Evolutionary conservation across 2,797 vertebrate genomes (phyloP).

Genomic region (Mormyrus proboscirostris): DNA sequence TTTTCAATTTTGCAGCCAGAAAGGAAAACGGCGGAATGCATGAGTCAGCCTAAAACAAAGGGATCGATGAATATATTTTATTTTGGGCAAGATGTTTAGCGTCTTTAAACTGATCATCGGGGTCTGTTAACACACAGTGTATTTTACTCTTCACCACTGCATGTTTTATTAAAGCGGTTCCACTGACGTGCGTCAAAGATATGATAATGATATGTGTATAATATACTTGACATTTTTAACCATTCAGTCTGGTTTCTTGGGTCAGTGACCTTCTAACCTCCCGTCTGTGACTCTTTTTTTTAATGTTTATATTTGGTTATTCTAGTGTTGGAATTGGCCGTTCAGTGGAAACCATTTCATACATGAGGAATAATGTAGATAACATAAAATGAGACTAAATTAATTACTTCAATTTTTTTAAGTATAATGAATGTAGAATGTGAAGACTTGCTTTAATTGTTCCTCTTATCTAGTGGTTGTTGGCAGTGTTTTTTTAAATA

Average conservation of each 20-base stretch:
- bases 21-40: not conserved
- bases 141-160: not conserved
- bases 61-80: conserved; percentile 6
- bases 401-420: not conserved
- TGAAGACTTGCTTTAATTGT: not conserved
- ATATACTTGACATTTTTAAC: not conserved
- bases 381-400: not conserved
- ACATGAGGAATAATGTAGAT: not conserved
- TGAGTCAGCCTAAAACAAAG: conserved; percentile 14
- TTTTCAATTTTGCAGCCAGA: not conserved
- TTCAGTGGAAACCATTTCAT: not conserved
- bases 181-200: not conserved
- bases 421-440: not conserved
- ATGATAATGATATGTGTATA: not conserved
- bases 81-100: not conserved
- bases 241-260: not conserved
- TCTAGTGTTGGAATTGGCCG: not conserved
- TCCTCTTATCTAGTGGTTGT: not conserved
- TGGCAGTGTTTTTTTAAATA: not conserved
- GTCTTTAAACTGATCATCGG: not conserved
- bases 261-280: not conserved
- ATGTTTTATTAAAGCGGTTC: not conserved
- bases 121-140: not conserved
- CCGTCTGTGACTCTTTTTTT: not conserved
- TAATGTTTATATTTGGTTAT: not conserved